Percentiles rank a stretch among this genome's conserved stretches.
Conservation (phyloP, 2,888 invertebrate genomes). For the Cataglyphis rosenhaueri region DNA sequence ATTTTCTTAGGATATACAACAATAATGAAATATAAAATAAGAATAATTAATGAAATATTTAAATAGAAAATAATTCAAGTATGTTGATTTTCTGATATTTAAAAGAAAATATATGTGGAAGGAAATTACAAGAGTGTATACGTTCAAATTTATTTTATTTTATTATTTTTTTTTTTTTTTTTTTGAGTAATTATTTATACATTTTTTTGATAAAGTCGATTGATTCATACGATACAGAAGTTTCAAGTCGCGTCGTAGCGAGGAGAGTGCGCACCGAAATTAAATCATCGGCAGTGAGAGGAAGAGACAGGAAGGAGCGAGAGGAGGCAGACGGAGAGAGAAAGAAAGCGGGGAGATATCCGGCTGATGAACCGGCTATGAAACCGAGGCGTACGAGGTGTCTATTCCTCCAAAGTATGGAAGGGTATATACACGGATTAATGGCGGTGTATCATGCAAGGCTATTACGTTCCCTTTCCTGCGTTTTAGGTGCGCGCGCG, state of each 20-base stretch:
- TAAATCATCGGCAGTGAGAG: conserved; percentile 73
- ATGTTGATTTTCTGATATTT: neutral
- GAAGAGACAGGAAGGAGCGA: conserved; percentile 68
- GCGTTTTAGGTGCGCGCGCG: conserved; percentile 74
- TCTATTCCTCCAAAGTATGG: conserved; percentile 81
- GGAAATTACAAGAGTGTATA: neutral
- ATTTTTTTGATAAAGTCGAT: conserved; percentile 2
- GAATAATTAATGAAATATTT: neutral
- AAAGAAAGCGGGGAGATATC: conserved; percentile 71
- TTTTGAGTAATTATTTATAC: neutral
- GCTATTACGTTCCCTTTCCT: conserved; percentile 79
- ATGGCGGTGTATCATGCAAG: conserved; percentile 82
- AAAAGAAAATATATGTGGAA: neutral
- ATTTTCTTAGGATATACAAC: neutral
- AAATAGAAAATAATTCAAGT: neutral
- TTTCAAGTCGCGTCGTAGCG: conserved; percentile 19
- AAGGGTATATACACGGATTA: conserved; percentile 80
- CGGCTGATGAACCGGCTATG: conserved; percentile 80
- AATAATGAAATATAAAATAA: neutral
- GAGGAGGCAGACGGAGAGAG: conserved; percentile 43
- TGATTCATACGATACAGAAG: conserved; percentile 21
- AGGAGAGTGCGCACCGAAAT: conserved; percentile 62
- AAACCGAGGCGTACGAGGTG: conserved; percentile 80
- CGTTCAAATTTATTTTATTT: neutral
- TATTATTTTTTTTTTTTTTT: neutral